Base-by-base conservation (phyloP, 2,113 vertebrate genomes). In the Trematocara nigrifrons region DNA sequence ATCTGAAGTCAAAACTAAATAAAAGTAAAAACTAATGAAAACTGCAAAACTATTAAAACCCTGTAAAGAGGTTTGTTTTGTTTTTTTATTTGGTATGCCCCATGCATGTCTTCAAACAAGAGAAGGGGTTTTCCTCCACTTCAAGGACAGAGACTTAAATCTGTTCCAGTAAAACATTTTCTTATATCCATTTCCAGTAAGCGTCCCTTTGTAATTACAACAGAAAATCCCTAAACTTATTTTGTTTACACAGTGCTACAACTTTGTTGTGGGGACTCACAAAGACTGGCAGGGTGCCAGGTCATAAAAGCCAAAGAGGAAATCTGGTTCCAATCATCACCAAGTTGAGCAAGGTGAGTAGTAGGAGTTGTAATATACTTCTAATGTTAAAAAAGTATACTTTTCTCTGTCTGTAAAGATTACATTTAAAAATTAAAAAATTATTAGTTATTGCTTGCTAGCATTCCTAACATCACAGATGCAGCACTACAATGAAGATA, bases 381-480 rank as follows among this genome's bases (percentile, higher is more conserved):
- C 51, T 22, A 6, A 59, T 53, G 45, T 15, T 13, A 45, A 15
- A 59, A 61, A 64, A 11, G 5, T 64, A 64, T n/a, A 64, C 16
- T 35, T 64, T 64, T 35, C 16, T 11, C 31, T 64, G 59, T 64
- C 31, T 35, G 59, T 35, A 64, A 64, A 35, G 59, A 74, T 74
- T 47, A 29, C 2, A n/a, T n/a, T n/a, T n/a, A 31, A 8, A 57
- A 57, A 31, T 15, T 0, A 3, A 61, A 3, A 18, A 61, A 59
- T 26, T 40, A 1, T 8, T 22, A 5, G 20, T 53, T 52, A 15
- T 85, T 86, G 20, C 8, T 84, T 10, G 90, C 6, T 59, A 99
- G 98, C 97, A 40, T 99, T 99, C 84, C 93, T 99, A 42, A 98
- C 96, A 4, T 96, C 95, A 49, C 95, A 97, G 20, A 95, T 98